Base-by-base conservation (phyloP, 2,113 vertebrate species). In the Elgaria multicarinata region DNA sequence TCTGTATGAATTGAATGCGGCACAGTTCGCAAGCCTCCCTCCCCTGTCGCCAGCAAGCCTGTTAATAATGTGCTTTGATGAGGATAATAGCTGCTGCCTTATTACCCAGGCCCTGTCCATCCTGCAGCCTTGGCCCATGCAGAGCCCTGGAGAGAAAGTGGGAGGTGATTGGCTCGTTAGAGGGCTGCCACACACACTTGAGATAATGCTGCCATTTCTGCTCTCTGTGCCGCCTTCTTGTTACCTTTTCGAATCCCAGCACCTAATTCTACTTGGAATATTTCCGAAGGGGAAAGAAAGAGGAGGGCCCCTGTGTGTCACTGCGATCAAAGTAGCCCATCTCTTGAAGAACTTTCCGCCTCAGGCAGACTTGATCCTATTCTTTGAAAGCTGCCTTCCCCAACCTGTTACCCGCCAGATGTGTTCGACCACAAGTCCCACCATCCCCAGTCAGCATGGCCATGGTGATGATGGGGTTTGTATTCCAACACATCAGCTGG, bases 41-140 rank as follows among this genome's bases (percentile, higher is more conserved):
- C 42, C 53, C 33, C 42, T n/a, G 69, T 26, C 33, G 55, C 39
- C 67, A 31, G 39, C 42, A 90, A 66, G 50, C 46, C 64, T 87
- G 26, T 3, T 74, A 36, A 62, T 89, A 0, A 89, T 46, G 16
- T 66, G 66, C 64, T 94, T 87, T 67, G 18, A n/a, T 80, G 80
- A 3, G 0, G 0, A 42, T 31, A 87, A 86, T 78, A 53, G 53
- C n/a, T 33, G 3, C 9, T 0, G 10, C 64, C n/a, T 31, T 67
- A 42, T 90, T 86, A 72, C 28, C 83, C 4, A 6, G 24, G 33
- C 50, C 12, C 26, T 1, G 0, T 39, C 31, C 50, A n/a, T 55
- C 74, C 22, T n/a, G 58, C 20, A 83, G 31, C 20, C 28, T 20
- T 55, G 78, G 5, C 62, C 10, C 36, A 76, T 74, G 44, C 55